These are phyloP conservation scores for Gryllus bimaculatus DNA, from an alignment of 1,140 invertebrate genomes.

Conservation along the genomic window DNA sequence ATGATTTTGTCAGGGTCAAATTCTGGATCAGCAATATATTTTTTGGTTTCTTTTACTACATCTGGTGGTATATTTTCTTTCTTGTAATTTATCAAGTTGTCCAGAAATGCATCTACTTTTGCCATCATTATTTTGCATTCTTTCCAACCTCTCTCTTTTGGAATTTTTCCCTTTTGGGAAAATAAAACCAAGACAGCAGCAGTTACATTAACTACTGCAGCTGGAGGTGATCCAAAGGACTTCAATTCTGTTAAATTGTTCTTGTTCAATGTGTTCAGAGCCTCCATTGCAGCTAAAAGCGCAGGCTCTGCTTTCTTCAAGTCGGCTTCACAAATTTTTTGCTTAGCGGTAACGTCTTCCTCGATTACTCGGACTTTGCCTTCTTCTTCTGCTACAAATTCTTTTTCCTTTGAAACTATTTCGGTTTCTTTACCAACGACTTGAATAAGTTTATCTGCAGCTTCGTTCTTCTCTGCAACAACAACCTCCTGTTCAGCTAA, in stretches of 20 bases:
- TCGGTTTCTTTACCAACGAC: conserved; percentile 82
- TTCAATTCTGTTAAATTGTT: conserved; percentile 90
- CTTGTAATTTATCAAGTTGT: conserved; percentile 78
- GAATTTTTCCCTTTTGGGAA: conserved; percentile 75
- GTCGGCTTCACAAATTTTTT: conserved; percentile 80
- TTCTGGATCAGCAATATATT: conserved; percentile 49
- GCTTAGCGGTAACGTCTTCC: conserved; percentile 73
- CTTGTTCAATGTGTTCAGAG: conserved; percentile 88
- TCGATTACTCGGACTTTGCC: conserved; percentile 82
- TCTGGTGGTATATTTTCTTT: conserved; percentile 90
- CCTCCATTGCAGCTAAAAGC: conserved; percentile 75
- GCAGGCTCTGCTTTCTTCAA: conserved; percentile 85
- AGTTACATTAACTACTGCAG: conserved; percentile 74
- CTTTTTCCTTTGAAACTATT: conserved; percentile 80
- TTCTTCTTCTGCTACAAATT: conserved; percentile 72
- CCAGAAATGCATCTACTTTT: conserved; percentile 76
- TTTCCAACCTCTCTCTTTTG: conserved; percentile 91
- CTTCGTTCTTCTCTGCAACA: conserved; percentile 78
- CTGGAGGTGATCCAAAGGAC: conserved; percentile 76
- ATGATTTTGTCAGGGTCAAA: conserved; percentile 79
- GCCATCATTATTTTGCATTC: conserved; percentile 77
- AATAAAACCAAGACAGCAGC: conserved; percentile 82
- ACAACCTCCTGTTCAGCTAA: conserved; percentile 83
- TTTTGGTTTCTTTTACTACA: conserved; percentile 58
- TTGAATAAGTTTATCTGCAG: conserved; percentile 79